Evolutionary conservation across 2,797 vertebrate genomes (phyloP).

Genomic region (Lutjanus argentimaculatus): DNA sequence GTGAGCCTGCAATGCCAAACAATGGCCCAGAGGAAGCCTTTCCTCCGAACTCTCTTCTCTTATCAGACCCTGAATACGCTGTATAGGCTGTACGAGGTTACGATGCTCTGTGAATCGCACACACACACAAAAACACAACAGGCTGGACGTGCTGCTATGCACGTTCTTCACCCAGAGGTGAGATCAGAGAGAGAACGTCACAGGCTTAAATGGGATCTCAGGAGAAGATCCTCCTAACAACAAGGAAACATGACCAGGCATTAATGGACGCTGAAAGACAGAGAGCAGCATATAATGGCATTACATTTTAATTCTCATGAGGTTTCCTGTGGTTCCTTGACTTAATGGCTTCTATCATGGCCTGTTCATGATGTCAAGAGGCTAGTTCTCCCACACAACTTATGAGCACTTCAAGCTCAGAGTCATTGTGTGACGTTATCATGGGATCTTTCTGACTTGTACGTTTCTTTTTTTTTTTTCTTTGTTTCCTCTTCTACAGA

Average conservation of each 20-base stretch:
- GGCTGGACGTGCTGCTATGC: constrained; percentile 69
- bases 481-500: constrained; percentile 59
- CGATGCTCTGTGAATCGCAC: constrained; percentile 36
- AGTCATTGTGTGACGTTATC: constrained; percentile 30
- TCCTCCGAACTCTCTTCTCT: constrained; percentile 50
- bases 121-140: constrained; percentile 37
- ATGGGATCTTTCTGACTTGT: constrained; percentile 15
- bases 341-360: constrained; percentile 46
- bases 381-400: constrained; percentile 4
- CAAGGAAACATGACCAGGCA: constrained; percentile 37
- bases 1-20: constrained; percentile 58
- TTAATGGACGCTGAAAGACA: constrained; percentile 42
- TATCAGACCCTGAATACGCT: constrained; percentile 52
- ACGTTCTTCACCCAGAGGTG: constrained; percentile 54
- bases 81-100: constrained; percentile 39
- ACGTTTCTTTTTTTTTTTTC: background rate
- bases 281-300: constrained; percentile 8
- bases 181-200: constrained; percentile 44
- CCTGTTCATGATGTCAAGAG: constrained; percentile 26
- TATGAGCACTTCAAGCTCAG: constrained; percentile 38
- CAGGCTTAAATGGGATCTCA: constrained; percentile 29
- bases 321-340: constrained; percentile 53
- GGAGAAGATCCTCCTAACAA: constrained; percentile 18
- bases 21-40: constrained; percentile 73
- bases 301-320: constrained; percentile 37